phyloP scores from a whole-genome alignment of 2,888 invertebrate genomes.

The Drosophila helvetica region DNA sequence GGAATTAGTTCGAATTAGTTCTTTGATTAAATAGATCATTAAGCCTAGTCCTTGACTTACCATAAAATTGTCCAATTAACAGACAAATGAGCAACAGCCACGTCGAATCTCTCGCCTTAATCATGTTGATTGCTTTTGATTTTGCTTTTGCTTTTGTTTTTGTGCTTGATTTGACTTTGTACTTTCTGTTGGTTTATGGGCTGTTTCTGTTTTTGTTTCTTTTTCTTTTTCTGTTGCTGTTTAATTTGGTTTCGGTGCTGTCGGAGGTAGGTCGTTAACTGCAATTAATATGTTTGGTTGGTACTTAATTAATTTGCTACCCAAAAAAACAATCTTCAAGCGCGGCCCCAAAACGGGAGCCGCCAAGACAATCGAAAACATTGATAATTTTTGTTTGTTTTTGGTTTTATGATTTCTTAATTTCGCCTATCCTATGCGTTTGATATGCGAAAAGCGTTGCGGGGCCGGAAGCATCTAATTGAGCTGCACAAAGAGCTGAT shows the following conservation, averaged over 20 bases:
- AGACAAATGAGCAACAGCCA: constrained; percentile 59
- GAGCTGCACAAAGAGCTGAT: constrained; percentile 46
- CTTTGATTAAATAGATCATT: constrained; percentile 33
- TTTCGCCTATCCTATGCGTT: constrained; percentile 12
- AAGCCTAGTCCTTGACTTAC: constrained; percentile 56
- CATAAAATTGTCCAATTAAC: constrained; percentile 61
- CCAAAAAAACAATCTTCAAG: constrained; percentile 31
- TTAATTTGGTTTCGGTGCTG: constrained; percentile 35
- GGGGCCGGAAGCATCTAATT: constrained; percentile 60
- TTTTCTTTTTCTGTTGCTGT: no score
- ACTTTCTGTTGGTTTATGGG: constrained; percentile 19
- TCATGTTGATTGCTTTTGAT: constrained; percentile 22
- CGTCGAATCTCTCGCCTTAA: constrained; percentile 60
- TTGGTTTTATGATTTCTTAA: constrained; percentile 33
- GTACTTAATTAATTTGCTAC: constrained; percentile 64
- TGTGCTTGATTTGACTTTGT: constrained; percentile 32
- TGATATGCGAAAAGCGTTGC: constrained; percentile 45
- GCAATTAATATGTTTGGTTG: constrained; percentile 71
- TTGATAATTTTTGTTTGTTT: constrained; percentile 7
- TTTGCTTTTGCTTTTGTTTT: constrained; percentile 8
- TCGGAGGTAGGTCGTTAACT: constrained; percentile 75
- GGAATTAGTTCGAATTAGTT: constrained; percentile 19
- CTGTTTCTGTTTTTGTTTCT: neutral
- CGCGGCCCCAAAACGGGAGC: constrained; percentile 41
- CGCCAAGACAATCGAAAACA: constrained; percentile 50